Evolutionary conservation across 2,888 invertebrate genomes (phyloP).

Genomic region (Phytoseiulus persimilis): DNA sequence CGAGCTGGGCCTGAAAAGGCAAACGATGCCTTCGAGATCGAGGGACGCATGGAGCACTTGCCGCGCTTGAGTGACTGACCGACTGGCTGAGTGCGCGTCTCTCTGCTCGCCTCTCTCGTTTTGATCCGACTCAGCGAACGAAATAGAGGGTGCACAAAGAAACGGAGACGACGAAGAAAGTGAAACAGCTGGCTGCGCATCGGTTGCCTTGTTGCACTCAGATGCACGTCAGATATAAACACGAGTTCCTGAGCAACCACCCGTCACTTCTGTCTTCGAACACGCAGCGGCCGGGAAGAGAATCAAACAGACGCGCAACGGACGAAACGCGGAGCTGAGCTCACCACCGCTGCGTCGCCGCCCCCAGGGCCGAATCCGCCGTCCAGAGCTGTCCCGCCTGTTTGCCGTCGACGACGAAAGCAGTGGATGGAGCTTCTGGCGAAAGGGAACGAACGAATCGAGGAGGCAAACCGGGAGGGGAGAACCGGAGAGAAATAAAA

Average conservation of each 20-base stretch:
- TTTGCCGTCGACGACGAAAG: not conserved
- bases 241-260: conserved; percentile 5
- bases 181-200: not conserved
- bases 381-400: too few species aligned
- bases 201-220: not conserved
- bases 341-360: not conserved
- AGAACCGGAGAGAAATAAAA: not conserved
- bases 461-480: not conserved
- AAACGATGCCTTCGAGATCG: not conserved
- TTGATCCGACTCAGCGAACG: not conserved
- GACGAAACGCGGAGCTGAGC: not conserved
- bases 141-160: not conserved
- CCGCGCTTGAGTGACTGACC: not conserved
- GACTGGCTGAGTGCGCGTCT: not conserved
- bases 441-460: not conserved
- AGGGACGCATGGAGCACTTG: not conserved
- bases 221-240: not conserved
- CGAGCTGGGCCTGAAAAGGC: not conserved
- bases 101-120: not conserved
- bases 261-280: not conserved
- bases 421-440: not conserved
- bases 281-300: not conserved
- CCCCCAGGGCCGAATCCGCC: too few species aligned
- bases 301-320: not conserved
- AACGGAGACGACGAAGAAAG: not conserved